Conservation (phyloP, 53 echinoderm and acorn worm species). For the Glandiceps talaboti region DNA sequence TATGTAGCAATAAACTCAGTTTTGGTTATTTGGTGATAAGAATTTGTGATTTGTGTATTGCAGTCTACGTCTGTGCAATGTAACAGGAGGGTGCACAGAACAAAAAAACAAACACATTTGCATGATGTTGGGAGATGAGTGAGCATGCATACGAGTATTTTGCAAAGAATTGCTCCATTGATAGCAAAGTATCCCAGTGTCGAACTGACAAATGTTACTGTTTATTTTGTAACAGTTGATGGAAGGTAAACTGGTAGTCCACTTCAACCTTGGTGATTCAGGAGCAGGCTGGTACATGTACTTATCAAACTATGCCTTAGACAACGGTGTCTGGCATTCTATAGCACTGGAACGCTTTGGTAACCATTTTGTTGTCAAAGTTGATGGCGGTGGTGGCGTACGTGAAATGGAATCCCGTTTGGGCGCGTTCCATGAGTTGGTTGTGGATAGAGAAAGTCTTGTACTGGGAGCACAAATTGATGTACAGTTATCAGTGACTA, state of each 20-base stretch:
- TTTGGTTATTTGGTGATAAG: too few relatives aligned
- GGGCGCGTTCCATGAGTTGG: constrained; percentile 40
- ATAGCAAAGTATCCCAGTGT: too few relatives aligned
- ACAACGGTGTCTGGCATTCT: constrained; percentile 82
- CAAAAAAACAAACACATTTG: too few relatives aligned
- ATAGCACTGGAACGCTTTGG: constrained; percentile 65
- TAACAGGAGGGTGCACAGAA: too few relatives aligned
- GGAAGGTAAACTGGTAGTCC: constrained; percentile 35
- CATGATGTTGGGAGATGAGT: too few relatives aligned
- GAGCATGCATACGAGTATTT: too few relatives aligned
- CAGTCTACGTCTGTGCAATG: too few relatives aligned
- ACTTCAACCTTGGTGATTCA: constrained; percentile 80
- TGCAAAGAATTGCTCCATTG: too few relatives aligned
- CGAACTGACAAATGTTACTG: too few relatives aligned
- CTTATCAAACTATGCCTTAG: constrained; percentile 29
- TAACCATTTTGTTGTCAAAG: constrained; percentile 64
- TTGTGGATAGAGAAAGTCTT: constrained; percentile 42
- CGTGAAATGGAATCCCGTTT: constrained; percentile 54
- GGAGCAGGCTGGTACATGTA: constrained; percentile 40
- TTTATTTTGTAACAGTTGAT: constrained; percentile 48
- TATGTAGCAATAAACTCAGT: too few relatives aligned
- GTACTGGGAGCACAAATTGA: constrained; percentile 59
- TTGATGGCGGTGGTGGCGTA: constrained; percentile 86
- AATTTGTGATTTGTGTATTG: too few relatives aligned
- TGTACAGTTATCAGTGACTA: constrained; percentile 17